Base-by-base conservation (phyloP, 2,113 vertebrate genomes). In the Pithys albifrons region DNA sequence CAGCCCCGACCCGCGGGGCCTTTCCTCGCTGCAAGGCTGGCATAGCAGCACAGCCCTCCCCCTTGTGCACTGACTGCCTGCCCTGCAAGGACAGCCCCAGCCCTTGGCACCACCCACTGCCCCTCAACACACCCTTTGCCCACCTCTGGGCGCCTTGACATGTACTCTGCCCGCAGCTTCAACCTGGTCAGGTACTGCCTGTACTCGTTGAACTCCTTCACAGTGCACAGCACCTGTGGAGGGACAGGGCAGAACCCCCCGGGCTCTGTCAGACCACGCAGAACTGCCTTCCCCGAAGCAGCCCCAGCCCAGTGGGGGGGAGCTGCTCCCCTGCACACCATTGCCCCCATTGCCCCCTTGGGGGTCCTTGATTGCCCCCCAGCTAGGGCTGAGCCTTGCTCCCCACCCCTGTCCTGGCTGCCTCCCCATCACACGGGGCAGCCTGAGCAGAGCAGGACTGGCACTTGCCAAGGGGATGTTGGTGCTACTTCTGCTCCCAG, bases 131-230 rank as follows among this genome's bases (percentile, higher is more conserved):
- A 49, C 4, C 0, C 61, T 71, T 17, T 65, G 57, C 89, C 39
- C 43, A 85, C 93, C 74, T 88, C 19, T 9, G 43, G 12, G 27
- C 1, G 15, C n/a, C 0, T 3, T 15, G 3, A 3, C 14, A 1
- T 1, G 1, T 74, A 3, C 51, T 75, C 57, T 14, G 17, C 4
- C 12, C 17, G 8, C 25, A 23, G n/a, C n/a, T 74, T 91, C 25
- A 12, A 5, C 19, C 8, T 58, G 25, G 73, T 79, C 73, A 91
- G 29, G 4, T 91, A 80, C 2, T 88, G 51, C 69, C 85, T 80
- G 74, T 80, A 94, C 8, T 88, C 35, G 0, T 64, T 94, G 78
- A 91, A 94, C 22, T 94, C 84, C 55, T 78, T 91, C 49, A 79
- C 12, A 16, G 61, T 84, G 84, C 84, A 94, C 51, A 84, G 17